Evolutionary conservation across 92 coral and sea anemone genomes (phyloP).

Genomic region (Epizoanthus ramosus): DNA sequence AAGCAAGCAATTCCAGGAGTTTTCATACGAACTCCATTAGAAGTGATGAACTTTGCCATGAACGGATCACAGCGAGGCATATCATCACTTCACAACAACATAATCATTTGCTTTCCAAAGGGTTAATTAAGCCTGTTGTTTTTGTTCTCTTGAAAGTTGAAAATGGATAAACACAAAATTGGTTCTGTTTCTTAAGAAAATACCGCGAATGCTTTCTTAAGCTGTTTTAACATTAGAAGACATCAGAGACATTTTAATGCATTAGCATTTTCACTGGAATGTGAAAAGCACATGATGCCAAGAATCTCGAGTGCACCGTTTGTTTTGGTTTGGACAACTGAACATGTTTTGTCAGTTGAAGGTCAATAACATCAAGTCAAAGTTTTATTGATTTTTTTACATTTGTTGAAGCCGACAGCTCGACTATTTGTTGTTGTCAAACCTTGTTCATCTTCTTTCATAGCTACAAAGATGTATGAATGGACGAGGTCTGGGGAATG

Average conservation of each 20-base stretch:
- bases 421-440: too few species aligned
- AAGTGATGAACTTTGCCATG: too few species aligned
- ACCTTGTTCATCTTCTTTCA: too few species aligned
- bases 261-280: background rate
- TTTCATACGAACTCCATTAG: too few species aligned
- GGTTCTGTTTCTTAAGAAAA: constrained; percentile 10
- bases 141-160: constrained; percentile 7
- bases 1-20: too few species aligned
- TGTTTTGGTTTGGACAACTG: background rate
- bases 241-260: background rate
- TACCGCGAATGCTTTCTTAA: background rate
- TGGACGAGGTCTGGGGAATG: too few species aligned
- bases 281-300: background rate
- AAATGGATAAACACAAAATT: background rate
- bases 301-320: too few species aligned
- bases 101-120: background rate
- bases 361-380: too few species aligned
- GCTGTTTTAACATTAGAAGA: background rate
- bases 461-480: too few species aligned
- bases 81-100: constrained; percentile 3
- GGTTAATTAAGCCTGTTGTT: background rate
- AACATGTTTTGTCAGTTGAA: too few species aligned
- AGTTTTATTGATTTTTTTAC: too few species aligned
- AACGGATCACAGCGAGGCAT: background rate
- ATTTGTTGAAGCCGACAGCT: too few species aligned